phyloP scores from a whole-genome alignment of 2,888 invertebrate genomes.

The Aporophyla nigra region DNA sequence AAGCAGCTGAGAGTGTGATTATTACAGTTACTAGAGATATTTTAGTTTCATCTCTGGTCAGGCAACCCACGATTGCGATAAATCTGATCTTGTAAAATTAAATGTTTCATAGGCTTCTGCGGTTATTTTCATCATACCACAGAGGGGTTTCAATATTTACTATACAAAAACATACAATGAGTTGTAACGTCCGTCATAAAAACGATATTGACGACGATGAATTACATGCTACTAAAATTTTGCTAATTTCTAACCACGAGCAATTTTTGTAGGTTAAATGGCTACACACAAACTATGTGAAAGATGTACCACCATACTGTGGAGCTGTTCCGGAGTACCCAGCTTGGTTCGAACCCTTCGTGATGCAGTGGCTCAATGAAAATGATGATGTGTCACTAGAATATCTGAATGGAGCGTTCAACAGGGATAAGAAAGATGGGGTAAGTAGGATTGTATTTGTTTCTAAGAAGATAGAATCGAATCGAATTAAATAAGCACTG shows the following conservation, averaged over 20 bases:
- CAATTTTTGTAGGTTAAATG: slow-evolving; percentile 94
- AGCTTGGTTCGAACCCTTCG: slow-evolving; percentile 99
- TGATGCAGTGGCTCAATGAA: slow-evolving; percentile 99
- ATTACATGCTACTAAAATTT: no score
- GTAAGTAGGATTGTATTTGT: slow-evolving; percentile 88
- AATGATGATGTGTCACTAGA: slow-evolving; percentile 99
- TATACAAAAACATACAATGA: neutral
- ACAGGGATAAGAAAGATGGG: slow-evolving; percentile 98
- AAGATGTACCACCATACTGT: slow-evolving; percentile 99
- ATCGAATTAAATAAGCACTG: neutral
- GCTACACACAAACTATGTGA: slow-evolving; percentile 99
- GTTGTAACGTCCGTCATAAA: no score
- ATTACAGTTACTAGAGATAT: no score
- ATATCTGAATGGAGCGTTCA: slow-evolving; percentile 99
- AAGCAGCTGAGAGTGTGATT: no score
- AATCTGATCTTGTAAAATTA: no score
- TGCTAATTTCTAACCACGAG: neutral
- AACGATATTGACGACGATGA: neutral
- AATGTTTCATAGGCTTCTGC: no score
- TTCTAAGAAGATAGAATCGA: neutral
- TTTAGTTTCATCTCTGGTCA: no score
- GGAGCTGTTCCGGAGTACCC: slow-evolving; percentile 99
- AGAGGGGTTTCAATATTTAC: no score
- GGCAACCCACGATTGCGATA: no score
- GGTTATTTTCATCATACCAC: no score